A percentile compares a stretch with the other conserved stretches of the same genome.
These are phyloP conservation scores for Oreotrochilus melanogaster DNA, from an alignment of 2,113 vertebrate species.

Conservation along the genomic window DNA sequence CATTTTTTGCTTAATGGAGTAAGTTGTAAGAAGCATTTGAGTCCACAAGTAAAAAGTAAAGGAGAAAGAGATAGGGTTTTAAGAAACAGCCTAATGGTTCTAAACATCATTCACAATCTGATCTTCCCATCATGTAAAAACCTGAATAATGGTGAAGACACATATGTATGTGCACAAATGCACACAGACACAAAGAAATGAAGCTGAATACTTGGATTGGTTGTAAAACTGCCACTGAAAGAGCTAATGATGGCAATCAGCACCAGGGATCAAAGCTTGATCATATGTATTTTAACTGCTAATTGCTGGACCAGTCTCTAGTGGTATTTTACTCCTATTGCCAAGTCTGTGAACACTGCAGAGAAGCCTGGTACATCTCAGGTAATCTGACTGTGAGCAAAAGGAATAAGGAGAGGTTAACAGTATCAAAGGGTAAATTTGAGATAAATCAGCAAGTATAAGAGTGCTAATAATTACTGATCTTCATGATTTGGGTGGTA, in stretches of 20 bases:
- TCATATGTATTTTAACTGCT: neutral
- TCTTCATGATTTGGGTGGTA: neutral
- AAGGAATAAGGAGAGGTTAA: neutral
- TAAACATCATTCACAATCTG: neutral
- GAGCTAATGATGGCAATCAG: neutral
- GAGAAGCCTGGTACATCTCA: neutral
- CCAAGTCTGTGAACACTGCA: neutral
- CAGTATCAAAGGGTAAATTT: neutral
- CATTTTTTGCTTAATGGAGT: neutral
- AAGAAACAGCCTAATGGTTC: neutral
- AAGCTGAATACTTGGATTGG: neutral
- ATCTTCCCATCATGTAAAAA: neutral
- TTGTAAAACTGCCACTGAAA: neutral
- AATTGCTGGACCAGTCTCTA: neutral
- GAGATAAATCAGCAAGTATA: neutral
- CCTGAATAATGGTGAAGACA: neutral
- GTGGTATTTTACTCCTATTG: neutral
- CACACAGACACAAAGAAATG: neutral
- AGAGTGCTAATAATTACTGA: neutral
- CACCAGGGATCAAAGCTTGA: neutral
- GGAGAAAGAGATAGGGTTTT: neutral
- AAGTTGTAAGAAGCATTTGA: neutral
- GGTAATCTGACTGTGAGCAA: neutral
- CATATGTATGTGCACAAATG: accelerated
- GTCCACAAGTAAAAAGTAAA: neutral